Evolutionary conservation across 2,797 vertebrate genomes (phyloP).

Genomic region (Hydrocynus forskahlii): DNA sequence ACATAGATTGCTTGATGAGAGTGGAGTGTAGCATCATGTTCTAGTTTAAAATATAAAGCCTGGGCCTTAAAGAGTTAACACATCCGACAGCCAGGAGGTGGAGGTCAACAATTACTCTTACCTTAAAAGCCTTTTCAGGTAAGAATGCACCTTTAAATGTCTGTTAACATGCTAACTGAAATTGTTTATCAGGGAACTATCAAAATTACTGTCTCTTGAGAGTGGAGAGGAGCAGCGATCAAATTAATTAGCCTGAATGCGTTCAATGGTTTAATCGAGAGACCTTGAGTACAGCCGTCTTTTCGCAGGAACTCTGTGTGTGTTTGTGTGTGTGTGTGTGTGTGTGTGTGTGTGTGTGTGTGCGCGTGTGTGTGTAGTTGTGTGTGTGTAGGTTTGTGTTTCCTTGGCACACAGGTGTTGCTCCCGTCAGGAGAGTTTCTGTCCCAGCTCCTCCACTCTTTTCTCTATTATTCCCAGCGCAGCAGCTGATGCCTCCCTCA

Average conservation of each 20-base stretch:
- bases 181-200: constrained; percentile 29
- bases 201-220: constrained; percentile 30
- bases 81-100: constrained; percentile 1
- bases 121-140: not conserved
- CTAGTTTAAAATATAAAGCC: not conserved
- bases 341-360: not conserved
- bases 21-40: too few relatives aligned
- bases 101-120: constrained; percentile 16
- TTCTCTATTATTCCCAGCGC: constrained; percentile 5
- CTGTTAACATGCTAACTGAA: constrained; percentile 5
- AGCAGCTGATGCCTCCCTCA: not conserved
- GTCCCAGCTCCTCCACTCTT: constrained; percentile 16
- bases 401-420: constrained; percentile 30
- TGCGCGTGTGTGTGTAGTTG: too few relatives aligned
- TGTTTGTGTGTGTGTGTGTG: not conserved
- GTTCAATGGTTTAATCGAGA: constrained; percentile 52
- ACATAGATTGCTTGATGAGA: not conserved
- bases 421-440: constrained; percentile 18
- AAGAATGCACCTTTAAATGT: constrained; percentile 2
- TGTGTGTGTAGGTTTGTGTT: too few relatives aligned
- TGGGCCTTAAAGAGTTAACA: not conserved
- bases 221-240: constrained; percentile 51
- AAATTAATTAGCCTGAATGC: constrained; percentile 55
- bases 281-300: constrained; percentile 30
- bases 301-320: not conserved